phyloP scores from a whole-genome alignment of 2,888 invertebrate species.

The Cartodere bifasciata region DNA sequence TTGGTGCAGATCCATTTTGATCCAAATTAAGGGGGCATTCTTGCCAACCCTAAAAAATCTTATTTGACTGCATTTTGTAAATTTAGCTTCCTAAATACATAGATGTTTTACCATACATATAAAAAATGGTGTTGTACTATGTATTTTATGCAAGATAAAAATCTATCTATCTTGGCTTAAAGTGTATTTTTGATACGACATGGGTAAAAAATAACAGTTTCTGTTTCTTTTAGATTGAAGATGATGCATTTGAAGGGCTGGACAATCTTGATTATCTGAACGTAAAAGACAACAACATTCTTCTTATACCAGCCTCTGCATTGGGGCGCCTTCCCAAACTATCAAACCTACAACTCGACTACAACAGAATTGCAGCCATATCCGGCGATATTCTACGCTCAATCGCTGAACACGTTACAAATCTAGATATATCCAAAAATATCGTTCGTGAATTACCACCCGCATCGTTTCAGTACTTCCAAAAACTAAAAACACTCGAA shows the following conservation, averaged over 20 bases:
- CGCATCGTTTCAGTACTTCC: constrained; percentile 68
- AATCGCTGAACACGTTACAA: constrained; percentile 55
- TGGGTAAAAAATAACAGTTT: no score
- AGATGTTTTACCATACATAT: no score
- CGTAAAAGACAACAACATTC: constrained; percentile 76
- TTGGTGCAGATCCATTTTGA: no score
- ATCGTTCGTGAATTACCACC: constrained; percentile 75
- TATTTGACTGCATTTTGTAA: no score
- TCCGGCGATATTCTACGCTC: constrained; percentile 66
- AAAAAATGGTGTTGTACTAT: no score
- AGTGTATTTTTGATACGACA: no score
- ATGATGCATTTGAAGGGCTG: constrained; percentile 75
- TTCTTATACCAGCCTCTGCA: constrained; percentile 73
- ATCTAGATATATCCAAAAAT: constrained; percentile 65
- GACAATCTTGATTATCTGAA: constrained; percentile 62
- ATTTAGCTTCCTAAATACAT: no score
- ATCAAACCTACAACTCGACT: constrained; percentile 63
- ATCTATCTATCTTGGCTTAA: no score
- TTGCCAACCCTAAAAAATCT: no score
- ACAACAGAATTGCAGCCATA: constrained; percentile 75
- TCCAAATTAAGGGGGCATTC: no score
- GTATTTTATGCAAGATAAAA: no score
- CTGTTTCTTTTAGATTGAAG: constrained; percentile 75
- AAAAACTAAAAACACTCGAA: constrained; percentile 57
- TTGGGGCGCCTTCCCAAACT: constrained; percentile 66